Conservation (phyloP, 2,888 invertebrate genomes). For the Asteroscopus sphinx region DNA sequence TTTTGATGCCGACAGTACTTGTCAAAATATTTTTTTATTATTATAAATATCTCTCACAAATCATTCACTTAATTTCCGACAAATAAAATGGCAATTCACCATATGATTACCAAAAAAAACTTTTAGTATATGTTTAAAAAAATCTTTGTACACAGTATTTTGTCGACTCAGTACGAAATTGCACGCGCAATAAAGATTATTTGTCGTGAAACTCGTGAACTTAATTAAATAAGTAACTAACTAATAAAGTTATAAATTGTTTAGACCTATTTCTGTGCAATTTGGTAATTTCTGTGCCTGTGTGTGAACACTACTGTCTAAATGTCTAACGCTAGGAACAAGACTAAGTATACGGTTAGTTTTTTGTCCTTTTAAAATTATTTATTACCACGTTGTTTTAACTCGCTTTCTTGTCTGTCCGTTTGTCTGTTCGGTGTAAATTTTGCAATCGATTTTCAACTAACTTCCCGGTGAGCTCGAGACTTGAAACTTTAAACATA, state of each 20-base stretch:
- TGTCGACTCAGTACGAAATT: slow-evolving; percentile 4
- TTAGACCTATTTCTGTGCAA: neutral
- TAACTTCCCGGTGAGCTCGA: too few species aligned
- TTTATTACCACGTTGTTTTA: too few species aligned
- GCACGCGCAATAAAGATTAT: slow-evolving; percentile 6
- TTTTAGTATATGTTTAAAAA: neutral
- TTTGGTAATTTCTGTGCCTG: neutral
- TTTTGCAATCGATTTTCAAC: too few species aligned
- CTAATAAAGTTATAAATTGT: too few species aligned
- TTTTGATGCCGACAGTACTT: slow-evolving; percentile 1
- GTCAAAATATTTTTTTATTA: neutral
- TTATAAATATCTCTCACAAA: slow-evolving; percentile 27
- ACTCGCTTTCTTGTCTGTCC: too few species aligned
- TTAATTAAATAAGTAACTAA: too few species aligned
- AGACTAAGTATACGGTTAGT: slow-evolving; percentile 27
- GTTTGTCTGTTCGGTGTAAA: too few species aligned
- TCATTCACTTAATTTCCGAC: slow-evolving; percentile 20
- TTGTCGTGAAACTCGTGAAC: too few species aligned
- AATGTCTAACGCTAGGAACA: slow-evolving; percentile 14
- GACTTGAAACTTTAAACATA: too few species aligned
- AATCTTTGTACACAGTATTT: slow-evolving; percentile 16
- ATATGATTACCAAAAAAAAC: slow-evolving; percentile 13
- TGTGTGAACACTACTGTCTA: slow-evolving; percentile 16
- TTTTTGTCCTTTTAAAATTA: too few species aligned
- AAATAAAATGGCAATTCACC: slow-evolving; percentile 21